Evolutionary conservation across 2,888 invertebrate genomes (phyloP).

Genomic region (Synanthedon tipuliformis): DNA sequence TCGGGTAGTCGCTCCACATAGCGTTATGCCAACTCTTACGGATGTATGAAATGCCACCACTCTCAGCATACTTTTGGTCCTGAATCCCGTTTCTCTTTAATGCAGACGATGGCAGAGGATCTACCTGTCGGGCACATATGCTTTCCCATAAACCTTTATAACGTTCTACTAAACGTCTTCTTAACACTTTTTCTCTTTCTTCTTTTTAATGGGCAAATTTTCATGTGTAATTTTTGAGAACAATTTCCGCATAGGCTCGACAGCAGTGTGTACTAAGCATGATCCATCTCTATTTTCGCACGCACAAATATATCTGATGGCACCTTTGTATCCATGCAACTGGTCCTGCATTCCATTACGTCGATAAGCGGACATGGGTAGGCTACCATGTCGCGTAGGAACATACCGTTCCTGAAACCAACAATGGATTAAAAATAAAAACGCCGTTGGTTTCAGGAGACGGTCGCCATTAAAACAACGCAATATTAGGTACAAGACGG

Average conservation of each 20-base stretch:
- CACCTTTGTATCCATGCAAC: conserved; percentile 53
- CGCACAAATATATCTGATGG: conserved; percentile 43
- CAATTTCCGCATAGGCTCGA: conserved; percentile 37
- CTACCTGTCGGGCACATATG: conserved; percentile 39
- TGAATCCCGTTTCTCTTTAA: conserved; percentile 55
- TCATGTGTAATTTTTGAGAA: conserved; percentile 44
- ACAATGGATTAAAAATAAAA: conserved; percentile 28
- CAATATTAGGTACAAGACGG: neutral
- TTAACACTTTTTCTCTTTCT: conserved; percentile 28
- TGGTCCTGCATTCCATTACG: conserved; percentile 60
- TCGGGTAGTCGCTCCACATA: conserved; percentile 33
- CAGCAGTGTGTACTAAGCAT: conserved; percentile 31
- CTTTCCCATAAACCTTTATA: conserved; percentile 1
- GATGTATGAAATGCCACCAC: conserved; percentile 49
- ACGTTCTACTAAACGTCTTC: conserved; percentile 1
- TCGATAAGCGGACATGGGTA: conserved; percentile 45
- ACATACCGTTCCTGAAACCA: conserved; percentile 65
- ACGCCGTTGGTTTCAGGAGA: conserved; percentile 19
- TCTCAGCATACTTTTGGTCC: conserved; percentile 46
- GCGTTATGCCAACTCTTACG: conserved; percentile 45
- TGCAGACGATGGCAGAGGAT: conserved; percentile 46
- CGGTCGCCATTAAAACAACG: conserved; percentile 1
- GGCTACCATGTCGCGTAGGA: conserved; percentile 51
- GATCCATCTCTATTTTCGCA: conserved; percentile 12
- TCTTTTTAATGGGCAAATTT: conserved; percentile 34